Evolutionary conservation across 37 sponge, comb jelly and placozoan genomes (phyloP), one percentile per base, ranked within the genome.

Genomic region (Theonella swinhoei): DNA sequence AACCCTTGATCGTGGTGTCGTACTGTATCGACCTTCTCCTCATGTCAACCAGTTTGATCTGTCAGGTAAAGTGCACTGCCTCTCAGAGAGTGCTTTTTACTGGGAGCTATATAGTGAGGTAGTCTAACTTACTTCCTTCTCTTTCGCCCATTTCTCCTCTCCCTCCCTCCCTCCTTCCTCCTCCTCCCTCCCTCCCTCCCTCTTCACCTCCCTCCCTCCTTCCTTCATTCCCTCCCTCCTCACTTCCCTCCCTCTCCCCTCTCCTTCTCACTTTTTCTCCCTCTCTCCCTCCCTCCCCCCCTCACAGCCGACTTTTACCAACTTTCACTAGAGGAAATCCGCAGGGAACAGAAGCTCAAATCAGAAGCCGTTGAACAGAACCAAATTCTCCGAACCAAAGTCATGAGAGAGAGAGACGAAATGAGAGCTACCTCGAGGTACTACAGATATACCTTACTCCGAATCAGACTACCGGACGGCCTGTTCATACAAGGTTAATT

Each of bases 381-480:
- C 19, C 33, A 42, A 33, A 58, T 87, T 64, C 37, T 93, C 64
- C 68, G 91, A 22, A 93, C 94, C 14, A 79, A 67, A 31, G 88
- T 80, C 43, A 93, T 93, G 94, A 89, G 84, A 68, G 94, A 93
- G 75, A 89, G 84, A 64, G 88, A 89, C n/a, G 91, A 89, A 25
- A 34, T 83, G 30, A 89, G 74, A 66, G 74, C 33, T 37, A 64
- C 79, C 24, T 31, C 89, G 14, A 78, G 80, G 31, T 75, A 89
- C 74, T 93, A 93, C 43, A 73, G 88, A 8, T 93, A 86, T 79
- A 70, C 74, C 3, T 43, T 93, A 29, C 39, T 93, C 23, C 73
- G 94, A 68, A 42, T 93, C 22, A 64, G 91, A 43, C 66, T 89
- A 32, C 94, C 91, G 62, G 94, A 93, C 39, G 87, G 83, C 31